These are phyloP conservation scores for Leptogaster cylindrica DNA, from an alignment of 2,888 invertebrate genomes.

Conservation along the genomic window DNA sequence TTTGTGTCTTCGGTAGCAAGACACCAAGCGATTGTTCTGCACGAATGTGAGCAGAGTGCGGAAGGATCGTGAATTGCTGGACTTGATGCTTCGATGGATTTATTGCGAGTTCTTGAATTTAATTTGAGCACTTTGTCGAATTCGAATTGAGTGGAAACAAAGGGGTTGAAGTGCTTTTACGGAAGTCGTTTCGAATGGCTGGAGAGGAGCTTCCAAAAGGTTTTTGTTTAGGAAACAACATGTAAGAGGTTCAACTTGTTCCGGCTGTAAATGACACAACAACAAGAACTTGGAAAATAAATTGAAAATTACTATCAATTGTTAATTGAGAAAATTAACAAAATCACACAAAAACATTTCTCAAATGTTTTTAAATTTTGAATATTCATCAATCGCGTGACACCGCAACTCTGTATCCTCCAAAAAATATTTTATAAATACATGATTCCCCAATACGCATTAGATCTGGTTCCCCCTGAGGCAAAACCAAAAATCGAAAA, in stretches of 20 bases:
- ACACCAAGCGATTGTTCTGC: slow-evolving; percentile 8
- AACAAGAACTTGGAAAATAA: too few species aligned
- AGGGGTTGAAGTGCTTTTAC: not conserved
- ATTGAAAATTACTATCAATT: too few species aligned
- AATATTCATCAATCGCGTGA: slow-evolving; percentile 22
- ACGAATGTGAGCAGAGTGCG: not conserved
- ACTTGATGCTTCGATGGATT: slow-evolving; percentile 37
- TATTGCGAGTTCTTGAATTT: not conserved
- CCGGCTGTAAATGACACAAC: too few species aligned
- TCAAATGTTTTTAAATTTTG: too few species aligned
- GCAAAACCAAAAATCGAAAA: slow-evolving; percentile 8
- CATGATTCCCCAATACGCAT: not conserved
- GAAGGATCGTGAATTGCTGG: slow-evolving; percentile 18
- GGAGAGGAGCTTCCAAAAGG: not conserved
- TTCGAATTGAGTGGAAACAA: slow-evolving; percentile 10
- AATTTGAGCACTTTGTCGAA: slow-evolving; percentile 7
- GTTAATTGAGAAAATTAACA: too few species aligned
- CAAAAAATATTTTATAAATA: slow-evolving; percentile 9
- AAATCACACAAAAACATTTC: too few species aligned
- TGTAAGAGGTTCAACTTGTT: not conserved
- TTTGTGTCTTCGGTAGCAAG: slow-evolving; percentile 26
- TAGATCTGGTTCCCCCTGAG: not conserved
- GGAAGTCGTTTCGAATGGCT: not conserved
- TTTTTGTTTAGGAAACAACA: not conserved
- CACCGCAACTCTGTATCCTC: slow-evolving; percentile 3